Evolutionary conservation across 2,113 vertebrate species (phyloP), one percentile per base, ranked within the genome.

Genomic region (Bostrychus sinensis): DNA sequence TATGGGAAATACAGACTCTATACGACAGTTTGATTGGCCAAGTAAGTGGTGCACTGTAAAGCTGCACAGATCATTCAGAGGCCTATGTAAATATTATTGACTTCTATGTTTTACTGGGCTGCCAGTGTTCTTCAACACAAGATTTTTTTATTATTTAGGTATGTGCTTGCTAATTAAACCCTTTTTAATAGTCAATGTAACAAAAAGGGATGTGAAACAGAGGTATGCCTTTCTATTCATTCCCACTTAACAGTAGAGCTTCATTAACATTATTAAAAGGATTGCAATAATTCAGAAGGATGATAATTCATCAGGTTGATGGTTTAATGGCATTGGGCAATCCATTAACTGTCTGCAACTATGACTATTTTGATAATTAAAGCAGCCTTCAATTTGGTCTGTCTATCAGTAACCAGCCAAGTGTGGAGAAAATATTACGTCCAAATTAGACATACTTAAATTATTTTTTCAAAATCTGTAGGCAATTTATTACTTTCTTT

Each of bases 31-130:
- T 56, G 56, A 71, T 19, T 54, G 39, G 38, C 63, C 66, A 42
- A 66, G 41, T 22, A 30, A 20, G 54, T 45, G 60, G 45, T 39
- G 5, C 34, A 53, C 65, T 34, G 12, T 77, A 77, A 74, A 80
- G 39, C 28, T 16, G 11, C 4, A 7, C 39, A 45, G 36, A 62
- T 42, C 1, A 2, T 54, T 72, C 50, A 72, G 11, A 13, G 9
- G 32, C 46, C 67, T 51, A 34, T 66, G 63, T 43, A 69, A 71
- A 75, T 51, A 12, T 46, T 30, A 74, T 72, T 45, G 58, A 72
- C 69, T 75, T 70, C 42, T 30, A 5, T 63, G 42, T 50, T 62
- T 43, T 73, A n/a, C 60, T 67, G 50, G 13, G 22, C 19, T 11
- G 42, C 9, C 42, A 45, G 22, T 45, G 22, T 2, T 10, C 19